Evolutionary conservation across 1,140 invertebrate species (phyloP).

Genomic region (Zophobas atratus): DNA sequence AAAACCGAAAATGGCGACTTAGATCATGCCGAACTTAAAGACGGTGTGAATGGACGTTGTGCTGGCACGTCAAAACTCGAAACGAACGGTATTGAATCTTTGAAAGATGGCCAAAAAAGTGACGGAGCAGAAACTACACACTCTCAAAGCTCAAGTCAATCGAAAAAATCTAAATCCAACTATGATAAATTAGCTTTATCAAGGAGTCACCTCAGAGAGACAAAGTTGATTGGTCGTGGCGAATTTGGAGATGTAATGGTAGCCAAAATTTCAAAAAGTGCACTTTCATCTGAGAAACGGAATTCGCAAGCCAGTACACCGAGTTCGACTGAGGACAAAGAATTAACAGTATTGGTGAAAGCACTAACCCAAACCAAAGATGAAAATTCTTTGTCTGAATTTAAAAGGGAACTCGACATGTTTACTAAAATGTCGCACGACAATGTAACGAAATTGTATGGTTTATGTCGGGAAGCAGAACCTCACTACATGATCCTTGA

Average conservation of each 20-base stretch:
- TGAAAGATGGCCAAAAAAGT: constrained; percentile 78
- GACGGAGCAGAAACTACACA: constrained; percentile 87
- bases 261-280: constrained; percentile 74
- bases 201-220: constrained; percentile 81
- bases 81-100: constrained; percentile 66
- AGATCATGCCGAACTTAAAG: constrained; percentile 73
- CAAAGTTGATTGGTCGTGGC: constrained; percentile 88
- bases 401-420: constrained; percentile 89
- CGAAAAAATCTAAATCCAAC: constrained; percentile 79
- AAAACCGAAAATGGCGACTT: constrained; percentile 77
- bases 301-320: constrained; percentile 60
- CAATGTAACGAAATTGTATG: constrained; percentile 84
- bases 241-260: constrained; percentile 93
- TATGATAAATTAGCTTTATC: constrained; percentile 85
- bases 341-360: constrained; percentile 79
- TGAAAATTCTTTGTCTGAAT: constrained; percentile 84
- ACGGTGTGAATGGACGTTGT: constrained; percentile 61
- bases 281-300: constrained; percentile 65
- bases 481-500: constrained; percentile 93
- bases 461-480: constrained; percentile 86
- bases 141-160: constrained; percentile 79
- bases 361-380: constrained; percentile 83
- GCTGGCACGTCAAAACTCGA: constrained; percentile 64
- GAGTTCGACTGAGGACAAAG: constrained; percentile 68
- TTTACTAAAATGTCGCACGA: constrained; percentile 86